These are phyloP conservation scores for Gari tellinella DNA, from an alignment of 2,888 invertebrate species.

Conservation along the genomic window DNA sequence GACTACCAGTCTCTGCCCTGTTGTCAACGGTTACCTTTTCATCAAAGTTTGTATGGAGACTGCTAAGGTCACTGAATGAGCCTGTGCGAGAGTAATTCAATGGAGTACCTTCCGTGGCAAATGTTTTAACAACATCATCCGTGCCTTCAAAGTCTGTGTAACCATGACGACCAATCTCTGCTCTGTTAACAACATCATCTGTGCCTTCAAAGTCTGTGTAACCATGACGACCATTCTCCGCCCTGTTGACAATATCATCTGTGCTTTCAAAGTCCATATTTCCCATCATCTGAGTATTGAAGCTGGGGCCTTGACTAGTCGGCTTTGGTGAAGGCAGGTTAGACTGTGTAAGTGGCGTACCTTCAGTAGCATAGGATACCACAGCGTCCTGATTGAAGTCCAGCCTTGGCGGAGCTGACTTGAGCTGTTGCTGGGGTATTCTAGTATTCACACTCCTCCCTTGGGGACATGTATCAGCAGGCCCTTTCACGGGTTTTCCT, in stretches of 20 bases:
- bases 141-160: too few species aligned
- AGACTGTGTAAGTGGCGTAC: conserved; percentile 94
- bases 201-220: conserved; percentile 33
- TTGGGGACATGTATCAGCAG: too few species aligned
- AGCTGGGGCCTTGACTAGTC: too few species aligned
- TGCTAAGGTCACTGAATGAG: conserved; percentile 93
- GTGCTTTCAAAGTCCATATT: conserved; percentile 28
- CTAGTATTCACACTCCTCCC: too few species aligned
- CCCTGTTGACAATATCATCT: too few species aligned
- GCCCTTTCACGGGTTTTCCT: too few species aligned
- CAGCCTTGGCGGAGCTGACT: neutral
- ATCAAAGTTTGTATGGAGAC: conserved; percentile 62
- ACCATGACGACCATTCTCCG: too few species aligned
- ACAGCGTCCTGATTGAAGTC: conserved; percentile 86
- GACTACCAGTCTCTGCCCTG: too few species aligned
- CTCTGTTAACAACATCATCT: too few species aligned
- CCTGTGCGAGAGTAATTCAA: conserved; percentile 93
- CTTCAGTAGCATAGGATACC: conserved; percentile 92
- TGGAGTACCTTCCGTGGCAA: conserved; percentile 95
- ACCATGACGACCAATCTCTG: too few species aligned
- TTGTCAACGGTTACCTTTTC: conserved; percentile 20
- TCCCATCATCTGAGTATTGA: too few species aligned
- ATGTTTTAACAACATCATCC: conserved; percentile 89
- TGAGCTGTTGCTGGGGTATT: too few species aligned
- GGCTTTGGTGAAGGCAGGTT: conserved; percentile 69